A percentile compares a stretch with the other conserved stretches of the same genome.
Conservation (phyloP, 2,113 vertebrate genomes). For the Acanthisitta chloris region DNA sequence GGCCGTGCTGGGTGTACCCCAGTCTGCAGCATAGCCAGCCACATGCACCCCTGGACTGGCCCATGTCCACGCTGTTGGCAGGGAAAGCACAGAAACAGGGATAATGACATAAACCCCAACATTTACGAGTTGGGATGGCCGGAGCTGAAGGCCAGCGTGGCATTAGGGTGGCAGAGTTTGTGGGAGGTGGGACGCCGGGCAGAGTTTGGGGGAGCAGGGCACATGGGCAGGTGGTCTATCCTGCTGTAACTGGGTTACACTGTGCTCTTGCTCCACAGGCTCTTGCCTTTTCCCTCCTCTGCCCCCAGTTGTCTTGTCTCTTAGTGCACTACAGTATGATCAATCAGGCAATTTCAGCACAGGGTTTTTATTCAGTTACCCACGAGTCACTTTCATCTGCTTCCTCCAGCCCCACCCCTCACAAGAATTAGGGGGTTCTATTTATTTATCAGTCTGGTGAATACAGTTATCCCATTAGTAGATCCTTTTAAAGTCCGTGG, state of each 20-base stretch:
- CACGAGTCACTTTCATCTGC: neutral
- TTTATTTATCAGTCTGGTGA: constrained; percentile 66
- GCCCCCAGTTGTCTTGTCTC: neutral
- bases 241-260: neutral
- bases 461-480: constrained; percentile 58
- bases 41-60: rapidly evolving
- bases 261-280: neutral
- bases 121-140: no score
- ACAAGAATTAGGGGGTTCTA: constrained; percentile 28
- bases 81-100: neutral
- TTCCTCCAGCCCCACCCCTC: neutral
- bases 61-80: rapidly evolving
- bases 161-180: no score
- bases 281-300: neutral
- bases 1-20: neutral
- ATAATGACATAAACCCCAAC: rapidly evolving
- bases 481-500: constrained; percentile 57
- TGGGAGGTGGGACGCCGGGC: neutral
- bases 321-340: neutral
- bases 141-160: neutral
- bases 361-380: constrained; percentile 4
- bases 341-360: neutral
- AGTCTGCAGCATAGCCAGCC: rapidly evolving
- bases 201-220: neutral
- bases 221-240: neutral